Evolutionary conservation across 1,140 invertebrate genomes (phyloP).

Genomic region (Neotoxoptera formosana): DNA sequence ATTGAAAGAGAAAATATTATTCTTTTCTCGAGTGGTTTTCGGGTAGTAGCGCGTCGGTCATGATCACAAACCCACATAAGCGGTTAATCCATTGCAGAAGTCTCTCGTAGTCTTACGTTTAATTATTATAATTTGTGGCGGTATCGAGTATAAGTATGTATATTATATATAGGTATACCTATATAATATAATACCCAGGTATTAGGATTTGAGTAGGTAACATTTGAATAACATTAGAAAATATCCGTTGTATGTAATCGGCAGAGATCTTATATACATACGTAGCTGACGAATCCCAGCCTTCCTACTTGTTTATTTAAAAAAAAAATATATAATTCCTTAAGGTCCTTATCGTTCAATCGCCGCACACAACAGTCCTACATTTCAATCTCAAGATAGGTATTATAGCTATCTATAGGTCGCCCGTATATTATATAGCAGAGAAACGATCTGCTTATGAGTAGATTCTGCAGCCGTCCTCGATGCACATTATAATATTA

Average conservation of each 20-base stretch:
- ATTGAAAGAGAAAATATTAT: not conserved
- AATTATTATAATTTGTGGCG: not conserved
- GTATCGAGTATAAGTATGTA: not conserved
- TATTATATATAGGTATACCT: not conserved
- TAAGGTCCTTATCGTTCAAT: conserved; percentile 15
- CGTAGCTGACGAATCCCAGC: not conserved
- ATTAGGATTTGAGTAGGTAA: not conserved
- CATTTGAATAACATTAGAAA: conserved; percentile 22
- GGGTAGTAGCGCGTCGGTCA: not conserved
- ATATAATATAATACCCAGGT: not conserved
- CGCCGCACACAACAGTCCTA: not conserved
- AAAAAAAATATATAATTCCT: not conserved
- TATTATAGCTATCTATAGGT: too few species aligned
- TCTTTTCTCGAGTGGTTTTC: not conserved
- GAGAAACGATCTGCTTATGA: not conserved
- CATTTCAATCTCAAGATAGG: not conserved
- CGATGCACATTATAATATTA: not conserved
- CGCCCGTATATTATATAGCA: too few species aligned
- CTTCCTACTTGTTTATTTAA: conserved; percentile 14
- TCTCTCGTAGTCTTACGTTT: not conserved
- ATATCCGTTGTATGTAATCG: conserved; percentile 16
- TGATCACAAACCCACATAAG: not conserved
- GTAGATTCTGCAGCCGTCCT: not conserved
- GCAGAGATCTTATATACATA: not conserved
- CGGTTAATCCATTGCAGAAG: not conserved